Evolutionary conservation across 2,888 invertebrate species (phyloP).

Genomic region (Saturnia pavonia): DNA sequence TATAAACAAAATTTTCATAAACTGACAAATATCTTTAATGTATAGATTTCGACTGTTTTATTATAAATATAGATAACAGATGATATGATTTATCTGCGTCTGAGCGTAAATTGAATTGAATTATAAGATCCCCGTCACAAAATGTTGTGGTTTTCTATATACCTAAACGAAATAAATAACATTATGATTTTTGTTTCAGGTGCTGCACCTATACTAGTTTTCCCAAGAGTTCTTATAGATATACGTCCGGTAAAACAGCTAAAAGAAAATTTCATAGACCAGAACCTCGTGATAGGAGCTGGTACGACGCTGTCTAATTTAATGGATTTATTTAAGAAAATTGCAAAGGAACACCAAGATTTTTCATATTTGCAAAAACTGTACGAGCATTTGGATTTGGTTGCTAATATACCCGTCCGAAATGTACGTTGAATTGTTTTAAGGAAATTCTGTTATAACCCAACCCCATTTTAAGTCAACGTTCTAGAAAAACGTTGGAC

Average conservation of each 20-base stretch:
- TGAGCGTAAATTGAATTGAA: too few relatives aligned
- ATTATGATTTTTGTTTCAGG: conserved; percentile 45
- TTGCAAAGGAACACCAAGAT: conserved; percentile 53
- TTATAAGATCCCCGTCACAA: too few relatives aligned
- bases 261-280: conserved; percentile 61
- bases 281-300: conserved; percentile 82
- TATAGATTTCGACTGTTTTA: too few relatives aligned
- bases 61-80: too few relatives aligned
- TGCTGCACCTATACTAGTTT: conserved; percentile 63
- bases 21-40: too few relatives aligned
- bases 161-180: neutral
- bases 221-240: conserved; percentile 83
- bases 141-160: too few relatives aligned
- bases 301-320: conserved; percentile 80
- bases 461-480: neutral
- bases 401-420: conserved; percentile 88
- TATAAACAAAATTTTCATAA: too few relatives aligned
- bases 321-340: conserved; percentile 71
- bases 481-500: neutral
- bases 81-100: too few relatives aligned
- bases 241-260: conserved; percentile 82
- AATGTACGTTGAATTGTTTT: conserved; percentile 81
- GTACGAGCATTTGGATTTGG: conserved; percentile 84
- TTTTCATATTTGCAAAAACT: conserved; percentile 83
- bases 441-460: conserved; percentile 50